These are phyloP conservation scores for Sapajus apella DNA, from an alignment of 2,113 vertebrate genomes.

Conservation along the genomic window DNA sequence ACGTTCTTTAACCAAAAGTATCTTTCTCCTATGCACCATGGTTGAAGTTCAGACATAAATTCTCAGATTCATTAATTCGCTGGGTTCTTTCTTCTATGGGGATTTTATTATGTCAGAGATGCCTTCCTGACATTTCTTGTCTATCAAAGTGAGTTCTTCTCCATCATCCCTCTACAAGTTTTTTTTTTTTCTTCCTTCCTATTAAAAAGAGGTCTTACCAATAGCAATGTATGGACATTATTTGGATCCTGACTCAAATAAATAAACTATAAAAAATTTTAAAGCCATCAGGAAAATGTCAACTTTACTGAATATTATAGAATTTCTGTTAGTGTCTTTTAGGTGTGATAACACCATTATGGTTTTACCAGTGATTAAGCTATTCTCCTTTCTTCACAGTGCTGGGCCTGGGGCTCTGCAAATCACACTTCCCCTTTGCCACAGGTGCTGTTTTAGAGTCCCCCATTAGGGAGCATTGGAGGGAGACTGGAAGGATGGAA, in stretches of 20 bases:
- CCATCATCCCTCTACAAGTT: neutral
- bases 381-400: neutral
- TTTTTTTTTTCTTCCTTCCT: neutral
- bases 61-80: slow-evolving; percentile 9
- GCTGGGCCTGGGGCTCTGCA: neutral
- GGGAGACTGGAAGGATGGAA: neutral
- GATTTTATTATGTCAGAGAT: slow-evolving; percentile 5
- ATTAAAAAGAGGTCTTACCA: neutral
- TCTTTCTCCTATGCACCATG: neutral
- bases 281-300: neutral
- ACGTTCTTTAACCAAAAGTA: neutral
- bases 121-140: neutral
- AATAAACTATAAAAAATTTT: neutral
- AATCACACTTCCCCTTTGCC: neutral
- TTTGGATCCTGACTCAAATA: slow-evolving; percentile 25
- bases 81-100: neutral
- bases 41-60: neutral
- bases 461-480: neutral
- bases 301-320: neutral
- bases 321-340: neutral
- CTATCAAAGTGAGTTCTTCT: neutral
- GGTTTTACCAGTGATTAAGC: neutral
- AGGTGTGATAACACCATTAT: neutral
- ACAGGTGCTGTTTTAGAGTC: neutral
- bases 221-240: neutral